A percentile compares a stretch with the other conserved stretches of the same genome.
Conservation (phyloP, 2,113 vertebrate species). For the Myotis davidii region DNA sequence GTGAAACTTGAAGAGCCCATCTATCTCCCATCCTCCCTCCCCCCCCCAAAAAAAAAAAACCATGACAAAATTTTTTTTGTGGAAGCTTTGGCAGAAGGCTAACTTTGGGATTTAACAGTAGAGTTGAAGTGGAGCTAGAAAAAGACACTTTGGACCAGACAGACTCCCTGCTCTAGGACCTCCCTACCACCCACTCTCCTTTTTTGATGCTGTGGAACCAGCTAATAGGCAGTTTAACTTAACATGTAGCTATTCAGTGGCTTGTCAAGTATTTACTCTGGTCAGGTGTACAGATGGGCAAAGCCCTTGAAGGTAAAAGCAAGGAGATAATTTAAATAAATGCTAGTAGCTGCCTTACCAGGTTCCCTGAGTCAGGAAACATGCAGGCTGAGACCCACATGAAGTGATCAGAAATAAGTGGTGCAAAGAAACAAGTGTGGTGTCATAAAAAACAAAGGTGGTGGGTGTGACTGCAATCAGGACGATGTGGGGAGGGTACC, state of each 20-base stretch:
- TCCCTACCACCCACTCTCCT: neutral
- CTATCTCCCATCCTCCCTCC: neutral
- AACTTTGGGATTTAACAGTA: neutral
- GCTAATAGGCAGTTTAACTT: neutral
- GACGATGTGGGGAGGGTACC: neutral
- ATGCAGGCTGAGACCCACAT: neutral
- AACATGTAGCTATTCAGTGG: neutral
- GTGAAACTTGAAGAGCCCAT: neutral
- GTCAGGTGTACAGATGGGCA: neutral
- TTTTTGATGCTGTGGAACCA: neutral
- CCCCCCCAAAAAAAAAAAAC: neutral
- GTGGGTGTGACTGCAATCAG: neutral
- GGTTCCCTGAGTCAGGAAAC: neutral
- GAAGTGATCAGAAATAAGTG: neutral
- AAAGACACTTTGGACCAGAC: neutral
- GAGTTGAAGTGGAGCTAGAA: neutral
- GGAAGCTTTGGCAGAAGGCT: neutral
- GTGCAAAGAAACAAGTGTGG: neutral
- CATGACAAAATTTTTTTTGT: neutral
- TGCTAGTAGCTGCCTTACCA: neutral
- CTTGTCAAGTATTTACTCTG: neutral
- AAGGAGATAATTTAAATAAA: neutral
- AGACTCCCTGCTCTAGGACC: neutral
- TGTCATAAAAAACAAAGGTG: neutral
- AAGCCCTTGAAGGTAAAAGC: conserved; percentile 2